phyloP scores from a whole-genome alignment of 2,113 vertebrate species.

The Nansenia antarctica region DNA sequence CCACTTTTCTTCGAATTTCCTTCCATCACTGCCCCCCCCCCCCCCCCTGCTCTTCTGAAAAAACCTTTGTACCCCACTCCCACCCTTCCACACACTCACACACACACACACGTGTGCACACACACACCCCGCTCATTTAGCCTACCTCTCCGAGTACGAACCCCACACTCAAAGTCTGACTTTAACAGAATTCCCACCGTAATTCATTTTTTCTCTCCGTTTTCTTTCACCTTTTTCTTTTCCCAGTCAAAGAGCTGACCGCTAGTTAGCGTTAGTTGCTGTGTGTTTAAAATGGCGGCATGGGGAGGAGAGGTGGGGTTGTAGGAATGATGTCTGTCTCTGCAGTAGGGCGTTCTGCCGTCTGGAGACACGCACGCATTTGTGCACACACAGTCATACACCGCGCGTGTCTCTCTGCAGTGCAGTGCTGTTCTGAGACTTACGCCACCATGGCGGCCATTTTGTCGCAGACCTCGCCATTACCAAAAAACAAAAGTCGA shows the following conservation, averaged over 20 bases:
- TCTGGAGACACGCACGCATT: conserved; percentile 30
- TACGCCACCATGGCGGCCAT: conserved; percentile 60
- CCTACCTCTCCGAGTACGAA: conserved; percentile 11
- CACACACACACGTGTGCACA: conserved; percentile 16
- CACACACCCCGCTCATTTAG: conserved; percentile 13
- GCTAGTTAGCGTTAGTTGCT: conserved; percentile 5
- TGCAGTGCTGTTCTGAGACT: conserved; percentile 44
- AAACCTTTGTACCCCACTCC: conserved; percentile 58
- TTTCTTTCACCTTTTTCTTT: not conserved
- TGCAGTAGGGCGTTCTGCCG: conserved; percentile 60
- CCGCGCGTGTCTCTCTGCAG: conserved; percentile 55
- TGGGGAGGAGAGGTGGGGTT: conserved; percentile 48
- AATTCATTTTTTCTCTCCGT: not conserved
- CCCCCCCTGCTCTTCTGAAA: conserved; percentile 42
- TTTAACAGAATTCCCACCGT: conserved; percentile 15
- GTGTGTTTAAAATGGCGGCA: conserved; percentile 67
- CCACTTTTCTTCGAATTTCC: conserved; percentile 26
- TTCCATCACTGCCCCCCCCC: conserved; percentile 41
- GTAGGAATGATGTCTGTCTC: conserved; percentile 62
- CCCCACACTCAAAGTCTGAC: not conserved
- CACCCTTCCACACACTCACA: conserved; percentile 17
- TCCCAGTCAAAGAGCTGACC: too few species aligned
- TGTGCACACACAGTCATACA: conserved; percentile 47
- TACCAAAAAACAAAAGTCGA: conserved; percentile 32
- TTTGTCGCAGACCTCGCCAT: conserved; percentile 54